Evolutionary conservation across 1,140 invertebrate genomes (phyloP), one percentile per base, ranked within the genome.

Genomic region (Camponotus floridanus): DNA sequence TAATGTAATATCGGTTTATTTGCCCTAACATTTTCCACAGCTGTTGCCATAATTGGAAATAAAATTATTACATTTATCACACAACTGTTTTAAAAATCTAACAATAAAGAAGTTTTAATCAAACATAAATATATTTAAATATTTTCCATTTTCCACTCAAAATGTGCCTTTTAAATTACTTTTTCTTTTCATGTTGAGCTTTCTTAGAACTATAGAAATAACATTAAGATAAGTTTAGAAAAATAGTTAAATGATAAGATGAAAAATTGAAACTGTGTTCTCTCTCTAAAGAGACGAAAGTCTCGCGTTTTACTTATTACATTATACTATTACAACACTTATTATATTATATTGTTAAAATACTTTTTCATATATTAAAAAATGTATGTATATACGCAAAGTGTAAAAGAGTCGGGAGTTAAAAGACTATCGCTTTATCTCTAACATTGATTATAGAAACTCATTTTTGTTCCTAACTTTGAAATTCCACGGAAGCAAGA

Each of bases 401-500:
- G 2, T 51, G 15, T 18, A 73, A 73, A 45, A 7, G 8, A 18
- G 5, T 61, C 11, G 42, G 36, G 39, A 61, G 39, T 61, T 21
- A 55, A 73, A 61, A 73, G 55, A 62, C 79, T 73, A 74, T 74
- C 68, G 45, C 13, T 48, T 7, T 9, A 61, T 74, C 48, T 36
- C 68, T 33, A 36, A 81, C 55, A 81, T 31, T 48, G 31, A n/a
- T n/a, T 15, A 55, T n/a, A 31, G 13, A 61, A 83, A 5, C 39
- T 83, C 68, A 83, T 83, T 83, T 83, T 83, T 83, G 79, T n/a
- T 42, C 6, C 39, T 73, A 83, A 83, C 79, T 74, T 74, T 31
- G 68, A 83, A 45, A 83, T 83, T 83, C 68, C 55, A 74, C 33
- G n/a, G 57, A 62, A 73, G 79, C 57, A 83, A 83, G 79, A 76